phyloP scores from a whole-genome alignment of 2,797 vertebrate genomes.

The Typhlichthys subterraneus region DNA sequence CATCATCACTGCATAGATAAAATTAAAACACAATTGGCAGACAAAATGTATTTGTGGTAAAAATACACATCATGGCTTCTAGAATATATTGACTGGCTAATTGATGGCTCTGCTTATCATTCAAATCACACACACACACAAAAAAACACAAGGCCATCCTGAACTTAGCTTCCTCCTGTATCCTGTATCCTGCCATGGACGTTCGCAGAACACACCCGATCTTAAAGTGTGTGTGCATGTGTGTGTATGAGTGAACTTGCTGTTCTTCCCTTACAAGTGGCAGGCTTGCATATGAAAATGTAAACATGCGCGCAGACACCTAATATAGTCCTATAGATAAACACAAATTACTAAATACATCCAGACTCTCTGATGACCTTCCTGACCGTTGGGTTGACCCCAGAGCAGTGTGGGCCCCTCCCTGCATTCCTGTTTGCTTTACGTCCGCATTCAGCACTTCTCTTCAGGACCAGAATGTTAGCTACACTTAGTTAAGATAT shows the following conservation, averaged over 20 bases:
- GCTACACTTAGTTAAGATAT: no score
- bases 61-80: no score
- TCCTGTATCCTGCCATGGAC: conserved; percentile 70
- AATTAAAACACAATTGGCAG: not conserved
- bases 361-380: conserved; percentile 13
- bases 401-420: conserved; percentile 9
- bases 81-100: conserved; percentile 24
- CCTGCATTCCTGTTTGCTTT: conserved; percentile 18
- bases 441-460: not conserved
- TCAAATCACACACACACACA: conserved; percentile 23
- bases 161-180: conserved; percentile 61
- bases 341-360: conserved; percentile 5
- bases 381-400: conserved; percentile 28
- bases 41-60: not conserved
- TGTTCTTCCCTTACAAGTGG: conserved; percentile 42
- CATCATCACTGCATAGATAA: not conserved
- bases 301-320: no score
- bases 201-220: conserved; percentile 57
- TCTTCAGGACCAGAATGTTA: not conserved
- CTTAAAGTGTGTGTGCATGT: conserved; percentile 16
- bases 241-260: conserved; percentile 19
- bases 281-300: conserved; percentile 29
- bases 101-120: conserved; percentile 39
- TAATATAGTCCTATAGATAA: no score
- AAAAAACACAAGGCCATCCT: conserved; percentile 17